These are phyloP conservation scores for Chroicocephalus ridibundus DNA, from an alignment of 2,113 vertebrate genomes.

Conservation along the genomic window DNA sequence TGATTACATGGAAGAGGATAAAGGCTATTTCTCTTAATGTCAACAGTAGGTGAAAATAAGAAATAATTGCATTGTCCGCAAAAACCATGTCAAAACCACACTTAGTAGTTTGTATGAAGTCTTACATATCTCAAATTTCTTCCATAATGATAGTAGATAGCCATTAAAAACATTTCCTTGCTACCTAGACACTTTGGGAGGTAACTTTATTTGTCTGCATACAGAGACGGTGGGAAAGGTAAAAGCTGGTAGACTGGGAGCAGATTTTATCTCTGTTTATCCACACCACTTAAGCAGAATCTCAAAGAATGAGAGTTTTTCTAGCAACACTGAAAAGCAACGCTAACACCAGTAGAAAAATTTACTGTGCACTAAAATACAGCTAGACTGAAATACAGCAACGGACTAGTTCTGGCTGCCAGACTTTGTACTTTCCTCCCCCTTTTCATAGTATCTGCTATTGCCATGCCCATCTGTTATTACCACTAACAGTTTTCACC, in stretches of 20 bases:
- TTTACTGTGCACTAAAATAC: not conserved
- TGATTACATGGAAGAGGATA: not conserved
- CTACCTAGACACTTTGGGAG: not conserved
- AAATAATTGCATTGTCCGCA: not conserved
- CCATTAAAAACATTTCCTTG: not conserved
- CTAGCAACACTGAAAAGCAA: not conserved
- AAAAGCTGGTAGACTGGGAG: not conserved
- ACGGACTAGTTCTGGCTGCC: not conserved
- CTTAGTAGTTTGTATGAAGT: not conserved
- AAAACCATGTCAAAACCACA: not conserved
- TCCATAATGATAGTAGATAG: not conserved
- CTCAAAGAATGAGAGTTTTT: not conserved
- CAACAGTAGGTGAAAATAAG: not conserved
- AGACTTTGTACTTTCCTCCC: not conserved
- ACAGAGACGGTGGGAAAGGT: not conserved
- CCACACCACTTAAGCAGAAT: not conserved
- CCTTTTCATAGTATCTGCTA: not conserved
- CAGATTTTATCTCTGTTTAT: not conserved
- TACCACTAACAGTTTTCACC: not conserved
- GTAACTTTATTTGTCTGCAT: not conserved
- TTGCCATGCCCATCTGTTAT: not conserved
- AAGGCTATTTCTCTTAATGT: not conserved
- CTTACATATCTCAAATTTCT: not conserved
- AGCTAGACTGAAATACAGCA: not conserved
- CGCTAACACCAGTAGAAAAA: not conserved